These are phyloP conservation scores for Luffia ferchaultella DNA, from an alignment of 2,888 invertebrate genomes.

Conservation along the genomic window DNA sequence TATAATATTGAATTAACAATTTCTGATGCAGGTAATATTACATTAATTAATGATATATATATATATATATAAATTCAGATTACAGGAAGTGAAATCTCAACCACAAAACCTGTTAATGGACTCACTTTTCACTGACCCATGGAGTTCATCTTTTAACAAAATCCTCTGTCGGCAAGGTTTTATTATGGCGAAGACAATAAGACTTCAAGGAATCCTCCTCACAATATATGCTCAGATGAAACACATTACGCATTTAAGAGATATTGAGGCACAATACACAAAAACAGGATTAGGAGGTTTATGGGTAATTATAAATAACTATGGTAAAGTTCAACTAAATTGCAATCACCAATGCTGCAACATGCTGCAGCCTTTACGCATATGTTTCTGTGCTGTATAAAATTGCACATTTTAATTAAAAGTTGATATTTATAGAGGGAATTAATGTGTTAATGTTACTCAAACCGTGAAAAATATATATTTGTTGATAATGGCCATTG, in stretches of 20 bases:
- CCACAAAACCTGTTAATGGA: slow-evolving; percentile 86
- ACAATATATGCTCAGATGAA: slow-evolving; percentile 80
- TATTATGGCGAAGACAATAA: slow-evolving; percentile 80
- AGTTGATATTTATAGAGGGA: too few relatives aligned
- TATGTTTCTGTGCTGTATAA: too few relatives aligned
- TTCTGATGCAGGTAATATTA: not conserved
- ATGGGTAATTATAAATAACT: slow-evolving; percentile 73
- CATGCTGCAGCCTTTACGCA: too few relatives aligned
- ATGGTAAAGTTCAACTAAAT: not conserved
- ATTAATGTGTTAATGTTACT: too few relatives aligned
- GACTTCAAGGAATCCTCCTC: slow-evolving; percentile 85
- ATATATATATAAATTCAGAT: slow-evolving; percentile 35
- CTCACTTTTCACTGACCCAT: slow-evolving; percentile 83
- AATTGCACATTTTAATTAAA: too few relatives aligned
- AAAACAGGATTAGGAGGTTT: slow-evolving; percentile 91
- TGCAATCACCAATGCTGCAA: too few relatives aligned
- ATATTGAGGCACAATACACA: slow-evolving; percentile 87
- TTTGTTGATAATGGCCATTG: too few relatives aligned
- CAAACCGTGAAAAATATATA: too few relatives aligned
- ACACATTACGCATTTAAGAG: slow-evolving; percentile 82
- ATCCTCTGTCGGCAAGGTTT: slow-evolving; percentile 74
- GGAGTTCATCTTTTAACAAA: slow-evolving; percentile 80
- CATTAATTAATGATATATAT: not conserved
- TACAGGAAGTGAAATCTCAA: slow-evolving; percentile 91
- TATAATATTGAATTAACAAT: not conserved